Evolutionary conservation across 2,113 vertebrate species (phyloP), one percentile per base, ranked within the genome.

Genomic region (human): DNA sequence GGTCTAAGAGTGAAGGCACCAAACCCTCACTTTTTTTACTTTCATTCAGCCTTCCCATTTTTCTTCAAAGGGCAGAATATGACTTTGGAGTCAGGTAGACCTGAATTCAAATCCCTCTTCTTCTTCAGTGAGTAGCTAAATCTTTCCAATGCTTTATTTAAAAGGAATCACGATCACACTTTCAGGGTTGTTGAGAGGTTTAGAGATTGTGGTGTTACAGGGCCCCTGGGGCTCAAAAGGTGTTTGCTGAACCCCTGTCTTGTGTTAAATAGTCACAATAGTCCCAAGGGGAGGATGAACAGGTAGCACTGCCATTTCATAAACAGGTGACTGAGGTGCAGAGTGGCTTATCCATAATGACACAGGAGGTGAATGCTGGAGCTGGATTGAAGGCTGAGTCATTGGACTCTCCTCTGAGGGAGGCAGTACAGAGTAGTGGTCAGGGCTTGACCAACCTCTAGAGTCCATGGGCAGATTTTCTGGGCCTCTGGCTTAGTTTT

Each of bases 121-220:
- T 25, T 91, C 52, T 90, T 79, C 79, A 5, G 38, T 9, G 2
- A 87, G 40, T 64, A 32, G n/a, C 55, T 80, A 43, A 17, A 10
- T 84, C 64, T 70, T 84, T 92, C 18, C 64, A 61, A 94, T 38
- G 72, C 25, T 64, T 76, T 84, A 8, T 76, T 85, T 50, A 66
- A 70, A 72, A 79, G 84, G 38, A 78, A 73, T 30, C 38, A 35
- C 43, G 70, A 55, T 17, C 2, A 52, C 35, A 52, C 43, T 72
- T 43, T 17, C 9, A 17, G 35, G 40, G 59, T 9, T 57, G 70
- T 27, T 35, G 64, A 13, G 38, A 52, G 32, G 20, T 16, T 35
- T n/a, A 72, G 78, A 48, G 52, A 16, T 76, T 23, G 4, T 10
- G 6, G 30, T 32, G 52, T 76, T 23, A 17, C 18, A 30, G 25